Conservation (phyloP, 2,797 vertebrate species). For the Odontamblyopus lacepedii region DNA sequence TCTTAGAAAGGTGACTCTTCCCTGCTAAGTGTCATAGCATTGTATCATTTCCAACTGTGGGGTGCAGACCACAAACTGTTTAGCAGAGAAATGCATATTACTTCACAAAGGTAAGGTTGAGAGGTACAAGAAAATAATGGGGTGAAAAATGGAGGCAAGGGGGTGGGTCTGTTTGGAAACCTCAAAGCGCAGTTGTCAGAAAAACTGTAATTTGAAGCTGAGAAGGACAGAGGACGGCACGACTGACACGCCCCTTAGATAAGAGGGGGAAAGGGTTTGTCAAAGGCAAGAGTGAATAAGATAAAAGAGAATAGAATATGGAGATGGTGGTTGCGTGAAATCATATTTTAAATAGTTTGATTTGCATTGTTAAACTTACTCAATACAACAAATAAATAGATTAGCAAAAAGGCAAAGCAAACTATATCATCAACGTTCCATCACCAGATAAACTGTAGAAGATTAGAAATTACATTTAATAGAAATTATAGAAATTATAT, state of each 20-base stretch:
- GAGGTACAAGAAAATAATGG: constrained; percentile 9
- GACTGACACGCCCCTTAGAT: constrained; percentile 20
- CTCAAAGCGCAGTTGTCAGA: constrained; percentile 42
- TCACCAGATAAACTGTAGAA: no score
- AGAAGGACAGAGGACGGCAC: constrained; percentile 18
- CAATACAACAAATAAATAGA: no score
- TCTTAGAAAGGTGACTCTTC: constrained; percentile 12
- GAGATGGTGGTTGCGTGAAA: background rate
- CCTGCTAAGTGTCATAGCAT: constrained; percentile 26
- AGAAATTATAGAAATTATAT: no score
- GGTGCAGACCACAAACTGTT: constrained; percentile 13
- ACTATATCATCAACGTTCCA: no score
- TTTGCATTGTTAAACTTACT: background rate
- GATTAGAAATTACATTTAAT: no score
- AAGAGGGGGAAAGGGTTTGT: constrained; percentile 21
- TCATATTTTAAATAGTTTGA: background rate
- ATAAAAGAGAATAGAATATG: constrained; percentile 2
- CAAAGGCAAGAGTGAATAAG: constrained; percentile 25
- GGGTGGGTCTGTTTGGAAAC: constrained; percentile 34
- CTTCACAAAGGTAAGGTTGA: background rate
- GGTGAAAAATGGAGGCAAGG: constrained; percentile 23
- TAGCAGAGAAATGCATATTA: constrained; percentile 10
- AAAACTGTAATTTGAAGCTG: constrained; percentile 39
- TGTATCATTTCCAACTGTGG: constrained; percentile 44
- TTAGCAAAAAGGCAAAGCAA: no score